Percentiles rank a stretch among this genome's conserved stretches.
These are phyloP conservation scores for Otis tarda DNA, from an alignment of 2,113 vertebrate genomes.

Conservation along the genomic window DNA sequence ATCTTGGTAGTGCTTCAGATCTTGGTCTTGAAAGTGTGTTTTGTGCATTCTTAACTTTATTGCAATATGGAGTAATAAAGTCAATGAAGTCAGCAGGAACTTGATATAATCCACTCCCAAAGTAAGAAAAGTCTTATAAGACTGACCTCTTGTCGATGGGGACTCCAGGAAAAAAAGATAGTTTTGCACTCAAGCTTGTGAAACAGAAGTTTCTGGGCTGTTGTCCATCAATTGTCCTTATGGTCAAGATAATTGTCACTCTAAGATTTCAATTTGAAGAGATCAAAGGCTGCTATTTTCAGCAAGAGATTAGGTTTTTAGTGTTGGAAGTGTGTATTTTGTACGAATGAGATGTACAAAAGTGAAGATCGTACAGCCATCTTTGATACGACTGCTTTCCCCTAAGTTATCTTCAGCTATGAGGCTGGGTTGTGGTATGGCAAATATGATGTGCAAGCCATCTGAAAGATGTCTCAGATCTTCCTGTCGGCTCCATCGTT, in stretches of 20 bases:
- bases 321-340: background rate
- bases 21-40: background rate
- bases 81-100: background rate
- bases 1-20: background rate
- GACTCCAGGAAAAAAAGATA: background rate
- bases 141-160: background rate
- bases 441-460: background rate
- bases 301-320: background rate
- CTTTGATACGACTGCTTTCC: background rate
- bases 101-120: background rate
- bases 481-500: fast-evolving
- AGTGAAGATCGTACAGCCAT: background rate
- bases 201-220: background rate
- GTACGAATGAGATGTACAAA: background rate
- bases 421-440: background rate
- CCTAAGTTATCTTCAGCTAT: background rate
- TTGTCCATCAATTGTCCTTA: background rate
- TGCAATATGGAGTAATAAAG: background rate
- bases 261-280: background rate
- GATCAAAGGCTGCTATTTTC: background rate
- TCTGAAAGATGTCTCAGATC: background rate
- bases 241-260: background rate
- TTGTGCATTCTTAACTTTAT: background rate
- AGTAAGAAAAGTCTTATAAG: background rate
- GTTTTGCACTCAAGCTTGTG: background rate